Conservation (phyloP, 2,113 vertebrate species). For the Sinocyclocheilus grahami region DNA sequence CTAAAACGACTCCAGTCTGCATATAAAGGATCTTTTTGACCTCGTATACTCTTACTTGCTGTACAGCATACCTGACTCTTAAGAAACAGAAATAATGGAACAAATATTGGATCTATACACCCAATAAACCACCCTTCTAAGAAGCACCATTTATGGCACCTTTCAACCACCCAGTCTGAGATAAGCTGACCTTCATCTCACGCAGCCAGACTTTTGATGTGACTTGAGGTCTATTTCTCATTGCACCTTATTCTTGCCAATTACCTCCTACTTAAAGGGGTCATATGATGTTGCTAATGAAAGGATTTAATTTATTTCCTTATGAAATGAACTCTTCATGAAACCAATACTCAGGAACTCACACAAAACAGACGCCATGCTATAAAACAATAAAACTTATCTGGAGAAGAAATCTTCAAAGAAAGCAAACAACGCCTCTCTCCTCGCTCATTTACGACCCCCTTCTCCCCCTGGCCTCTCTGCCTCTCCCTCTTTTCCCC, state of each 20-base stretch:
- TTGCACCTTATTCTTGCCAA: background rate
- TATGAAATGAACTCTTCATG: too few species aligned
- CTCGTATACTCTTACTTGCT: background rate
- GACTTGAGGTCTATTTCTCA: background rate
- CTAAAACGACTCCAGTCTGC: background rate
- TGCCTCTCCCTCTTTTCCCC: too few species aligned
- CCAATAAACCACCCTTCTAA: background rate
- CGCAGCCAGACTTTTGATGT: background rate
- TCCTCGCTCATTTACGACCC: too few species aligned
- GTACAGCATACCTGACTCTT: background rate
- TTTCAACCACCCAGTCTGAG: background rate
- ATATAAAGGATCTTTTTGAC: background rate
- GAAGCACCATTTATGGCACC: background rate
- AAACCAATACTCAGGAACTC: too few species aligned
- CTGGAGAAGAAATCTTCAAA: too few species aligned
- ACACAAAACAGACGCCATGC: too few species aligned
- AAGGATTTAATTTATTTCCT: too few species aligned
- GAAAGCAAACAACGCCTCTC: too few species aligned
- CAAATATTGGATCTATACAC: background rate
- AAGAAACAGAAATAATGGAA: conserved; percentile 2
- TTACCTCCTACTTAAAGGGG: background rate
- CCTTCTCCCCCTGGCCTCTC: too few species aligned
- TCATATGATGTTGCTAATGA: too few species aligned
- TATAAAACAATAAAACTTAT: too few species aligned
- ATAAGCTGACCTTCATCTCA: background rate